Base-by-base conservation (phyloP, 2,113 vertebrate species). In the Pangasianodon gigas region DNA sequence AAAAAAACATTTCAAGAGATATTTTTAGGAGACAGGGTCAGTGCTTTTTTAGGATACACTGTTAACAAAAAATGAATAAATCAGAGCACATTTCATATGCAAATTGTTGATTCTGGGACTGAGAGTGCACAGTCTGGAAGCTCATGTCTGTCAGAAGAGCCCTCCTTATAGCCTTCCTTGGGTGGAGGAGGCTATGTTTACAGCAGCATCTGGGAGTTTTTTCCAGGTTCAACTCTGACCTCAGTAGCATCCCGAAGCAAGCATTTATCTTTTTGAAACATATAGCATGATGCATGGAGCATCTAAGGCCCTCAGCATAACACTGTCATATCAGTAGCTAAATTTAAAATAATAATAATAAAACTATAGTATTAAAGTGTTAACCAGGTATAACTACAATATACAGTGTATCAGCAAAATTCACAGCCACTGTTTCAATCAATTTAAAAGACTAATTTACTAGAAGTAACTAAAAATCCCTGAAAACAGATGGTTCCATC, bases 381-480 rank as follows among this genome's bases (percentile, higher is more conserved):
- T 74, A 18, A 83, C 6, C 52, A n/a, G 32, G 14, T n/a, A 37
- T n/a, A 14, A 69, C 21, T 69, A 37, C 37, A 37, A 7, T 85
- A 32, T 77, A 46, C 51, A 19, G 14, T 74, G n/a, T 69, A 60
- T 46, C 5, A 44, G 52, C 29, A 51, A 48, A 75, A 60, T 29
- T 32, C 16, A 52, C 24, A 60, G 32, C 26, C 19, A 75, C 85
- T 80, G n/a, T 32, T 82, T 88, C 11, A 67, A n/a, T 3, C 44
- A 44, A 52, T 52, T 89, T 37, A 32, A 56, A 74, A 48, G 32
- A 37, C 26, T 58, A 60, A 48, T 77, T 26, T 60, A 54, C 24
- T 65, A 44, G 14, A n/a, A 8, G n/a, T 46, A 85, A 85, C 69
- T 85, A 89, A 89, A 41, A 46, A 75, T 24, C 65, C 18, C 52